Conservation (phyloP, 1,140 invertebrate genomes). For the Rhagoletis pomonella region DNA sequence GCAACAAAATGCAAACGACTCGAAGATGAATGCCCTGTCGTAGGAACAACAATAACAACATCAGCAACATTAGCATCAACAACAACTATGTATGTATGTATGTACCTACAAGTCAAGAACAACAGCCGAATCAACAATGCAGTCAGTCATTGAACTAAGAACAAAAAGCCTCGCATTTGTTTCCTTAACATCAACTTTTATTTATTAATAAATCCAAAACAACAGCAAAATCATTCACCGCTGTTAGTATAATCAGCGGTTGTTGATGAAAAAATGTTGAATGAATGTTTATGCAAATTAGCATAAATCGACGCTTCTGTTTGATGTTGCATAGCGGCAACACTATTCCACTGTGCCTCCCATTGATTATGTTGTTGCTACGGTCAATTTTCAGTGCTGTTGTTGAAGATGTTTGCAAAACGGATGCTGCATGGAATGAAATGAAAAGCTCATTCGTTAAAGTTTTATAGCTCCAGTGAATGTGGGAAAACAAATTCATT, state of each 20-base stretch:
- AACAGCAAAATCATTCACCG: background rate
- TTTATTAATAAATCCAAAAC: background rate
- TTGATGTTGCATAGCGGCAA: conserved; percentile 61
- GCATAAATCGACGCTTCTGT: conserved; percentile 72
- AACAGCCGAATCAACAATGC: background rate
- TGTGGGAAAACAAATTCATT: no score
- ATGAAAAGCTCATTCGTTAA: no score
- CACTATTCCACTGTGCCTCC: background rate
- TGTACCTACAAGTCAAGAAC: no score
- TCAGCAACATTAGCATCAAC: no score
- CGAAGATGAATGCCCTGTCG: background rate
- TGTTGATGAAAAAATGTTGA: conserved; percentile 67
- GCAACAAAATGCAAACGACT: conserved; percentile 20
- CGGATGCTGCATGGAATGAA: no score
- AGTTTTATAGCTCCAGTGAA: no score
- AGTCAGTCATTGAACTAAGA: background rate
- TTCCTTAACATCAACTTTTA: background rate
- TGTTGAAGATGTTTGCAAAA: background rate
- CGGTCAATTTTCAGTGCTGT: background rate
- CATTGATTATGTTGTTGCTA: background rate
- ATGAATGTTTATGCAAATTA: conserved; percentile 73
- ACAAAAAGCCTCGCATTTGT: background rate
- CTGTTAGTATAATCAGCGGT: background rate
- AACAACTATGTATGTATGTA: no score
- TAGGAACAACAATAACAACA: background rate